Evolutionary conservation across 2,888 invertebrate species (phyloP), one percentile per base, ranked within the genome.

Genomic region (Diaprepes abbreviatus): DNA sequence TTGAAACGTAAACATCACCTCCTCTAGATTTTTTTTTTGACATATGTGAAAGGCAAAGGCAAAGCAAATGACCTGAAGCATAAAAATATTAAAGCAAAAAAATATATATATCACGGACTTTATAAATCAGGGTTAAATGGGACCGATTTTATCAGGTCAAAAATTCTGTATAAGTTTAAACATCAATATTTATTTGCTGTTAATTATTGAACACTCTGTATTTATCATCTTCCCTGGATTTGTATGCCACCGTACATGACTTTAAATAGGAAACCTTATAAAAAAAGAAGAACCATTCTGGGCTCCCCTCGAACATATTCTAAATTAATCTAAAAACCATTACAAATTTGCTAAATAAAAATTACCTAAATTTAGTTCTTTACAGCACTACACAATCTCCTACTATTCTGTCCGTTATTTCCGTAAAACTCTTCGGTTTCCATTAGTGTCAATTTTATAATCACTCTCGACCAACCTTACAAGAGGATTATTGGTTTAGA

Each of bases 261-360:
- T n/a, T n/a, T n/a, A n/a, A 14, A 24, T 50, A 50, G 48, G 28
- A 50, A 50, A 50, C 28, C 9, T 50, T 50, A 14, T 50, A 50
- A 14, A 14, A 45, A 21, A 21, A n/a, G 16, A 24, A 12, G 19
- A 28, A n/a, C 48, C 14, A 24, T 24, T 19, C 19, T 1, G 48
- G 48, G 24, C 12, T 24, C 12, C 24, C 24, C 24, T 6, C 14
- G n/a, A 50, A 14, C 2, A 50, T 50, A 28, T 5, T 24, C 48
- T 50, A 50, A 50, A 50, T 28, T 50, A 50, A 14, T 9, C 48
- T 50, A 50, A 50, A 28, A 28, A 50, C n/a, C 28, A 16, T 50
- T 28, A 50, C 28, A 16, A 50, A 50, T 50, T 43, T 50, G 12
- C 48, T 21, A 24, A 50, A 31, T n/a, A 28, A 33, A 28, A 16